Base-by-base conservation (phyloP, 2,888 invertebrate genomes). In the Tyria jacobaeae region DNA sequence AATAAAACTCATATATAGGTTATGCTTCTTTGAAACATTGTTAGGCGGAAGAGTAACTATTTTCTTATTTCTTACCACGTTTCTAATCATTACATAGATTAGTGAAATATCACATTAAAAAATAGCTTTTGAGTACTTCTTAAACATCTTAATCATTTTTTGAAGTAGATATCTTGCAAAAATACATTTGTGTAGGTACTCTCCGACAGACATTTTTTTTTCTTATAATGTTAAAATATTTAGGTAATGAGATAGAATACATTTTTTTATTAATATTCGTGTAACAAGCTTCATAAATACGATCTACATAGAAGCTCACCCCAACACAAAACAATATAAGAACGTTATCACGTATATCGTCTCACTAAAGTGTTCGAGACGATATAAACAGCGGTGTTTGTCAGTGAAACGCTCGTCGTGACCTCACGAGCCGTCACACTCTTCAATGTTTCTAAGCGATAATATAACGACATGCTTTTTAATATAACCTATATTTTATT, bases 361-460 rank as follows among this genome's bases (percentile, higher is more conserved):
- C 53, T 63, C 69, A 64, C 62, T 50, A 66, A 59, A 73, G 60
- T 66, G 57, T 66, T 66, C 35, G 14, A 57, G 24, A 59, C 48
- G 53, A 48, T 60, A 66, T 41, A 48, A 41, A 60, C 37, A 56
- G 24, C 27, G 54, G 65, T 69, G 62, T 57, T 59, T 71, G 73
- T 66, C 63, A 75, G 73, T 66, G 70, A 70, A 66, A 71, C 66
- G 58, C 39, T 39, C 64, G 62, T 64, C 75, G 75, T 75, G 75
- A 79, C 82, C 73, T 83, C 85, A 85, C 84, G 85, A 84, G 70
- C 81, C 75, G 79, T 81, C 84, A 81, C 82, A 79, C 76, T 79
- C 77, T 80, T 67, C 71, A 73, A 62, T 68, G 77, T 78, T 80
- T 71, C 76, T 66, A 74, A 65, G 51, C 71, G 68, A 71, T 79